A percentile compares a stretch with the other conserved stretches of the same genome.
Evolutionary conservation across 2,113 vertebrate genomes (phyloP).

Genomic region (Erythrocercus mccallii): DNA sequence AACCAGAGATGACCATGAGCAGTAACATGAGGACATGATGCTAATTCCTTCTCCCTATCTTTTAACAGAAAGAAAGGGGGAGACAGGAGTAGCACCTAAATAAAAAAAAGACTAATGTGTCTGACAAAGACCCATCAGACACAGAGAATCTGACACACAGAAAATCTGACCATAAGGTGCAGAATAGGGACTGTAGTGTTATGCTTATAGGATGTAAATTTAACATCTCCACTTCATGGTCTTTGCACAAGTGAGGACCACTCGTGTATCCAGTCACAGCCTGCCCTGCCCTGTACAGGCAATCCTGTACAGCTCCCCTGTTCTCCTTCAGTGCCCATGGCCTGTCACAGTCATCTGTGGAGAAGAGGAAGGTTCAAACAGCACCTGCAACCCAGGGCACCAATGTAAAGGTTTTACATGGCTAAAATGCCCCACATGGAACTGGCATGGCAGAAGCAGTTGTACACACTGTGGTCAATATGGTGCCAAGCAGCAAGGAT

Average conservation of each 20-base stretch:
- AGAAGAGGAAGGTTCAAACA: neutral
- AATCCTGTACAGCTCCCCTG: neutral
- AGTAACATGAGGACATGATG: neutral
- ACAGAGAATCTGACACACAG: neutral
- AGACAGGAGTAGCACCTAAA: neutral
- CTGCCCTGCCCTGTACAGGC: neutral
- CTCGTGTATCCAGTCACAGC: rapidly evolving
- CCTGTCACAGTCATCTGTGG: neutral
- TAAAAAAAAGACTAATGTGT: neutral
- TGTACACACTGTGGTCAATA: neutral
- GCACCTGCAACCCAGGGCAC: neutral
- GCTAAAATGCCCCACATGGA: neutral
- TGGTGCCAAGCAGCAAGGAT: neutral
- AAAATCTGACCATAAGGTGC: neutral
- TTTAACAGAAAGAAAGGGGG: neutral
- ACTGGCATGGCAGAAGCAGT: neutral
- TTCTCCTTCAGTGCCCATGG: neutral
- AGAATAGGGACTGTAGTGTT: neutral
- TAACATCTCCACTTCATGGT: neutral
- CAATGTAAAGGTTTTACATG: neutral
- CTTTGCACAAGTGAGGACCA: neutral
- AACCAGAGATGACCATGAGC: neutral
- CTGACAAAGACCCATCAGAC: neutral
- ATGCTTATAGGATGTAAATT: neutral
- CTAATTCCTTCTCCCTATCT: neutral